phyloP scores from a whole-genome alignment of 2,888 invertebrate species.

The Diarsia rubi region DNA sequence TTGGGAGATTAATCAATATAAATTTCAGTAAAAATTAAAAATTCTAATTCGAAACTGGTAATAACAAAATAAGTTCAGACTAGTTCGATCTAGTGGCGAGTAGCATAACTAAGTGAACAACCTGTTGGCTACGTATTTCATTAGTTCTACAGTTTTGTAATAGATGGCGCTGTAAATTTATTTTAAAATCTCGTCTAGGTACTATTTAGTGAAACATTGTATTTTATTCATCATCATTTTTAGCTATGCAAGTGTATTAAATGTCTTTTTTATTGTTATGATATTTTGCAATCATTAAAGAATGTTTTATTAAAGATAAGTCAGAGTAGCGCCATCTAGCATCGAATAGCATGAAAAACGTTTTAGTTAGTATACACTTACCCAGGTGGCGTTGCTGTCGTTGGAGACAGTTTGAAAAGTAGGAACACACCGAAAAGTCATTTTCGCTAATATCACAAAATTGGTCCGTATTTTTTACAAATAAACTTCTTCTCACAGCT shows the following conservation, averaged over 20 bases:
- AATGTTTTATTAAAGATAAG: fast-evolving
- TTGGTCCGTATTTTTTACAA: conserved; percentile 74
- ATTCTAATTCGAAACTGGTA: too few relatives aligned
- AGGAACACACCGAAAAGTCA: conserved; percentile 93
- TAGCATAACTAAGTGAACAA: conserved; percentile 65
- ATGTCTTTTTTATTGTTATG: too few relatives aligned
- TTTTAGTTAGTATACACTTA: conserved; percentile 82
- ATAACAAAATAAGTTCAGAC: conserved; percentile 25
- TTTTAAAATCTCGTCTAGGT: not conserved
- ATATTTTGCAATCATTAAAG: not conserved
- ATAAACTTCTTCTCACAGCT: conserved; percentile 90
- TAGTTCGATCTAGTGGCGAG: conserved; percentile 71
- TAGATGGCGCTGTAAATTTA: conserved; percentile 60
- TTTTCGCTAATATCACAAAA: conserved; percentile 77
- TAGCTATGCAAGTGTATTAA: not conserved
- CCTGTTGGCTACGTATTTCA: not conserved
- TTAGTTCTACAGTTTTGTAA: not conserved
- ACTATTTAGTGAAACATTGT: not conserved
- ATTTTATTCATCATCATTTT: not conserved
- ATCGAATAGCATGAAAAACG: conserved; percentile 62
- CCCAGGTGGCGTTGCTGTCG: conserved; percentile 93
- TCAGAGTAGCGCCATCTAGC: conserved; percentile 71
- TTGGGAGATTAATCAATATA: not conserved
- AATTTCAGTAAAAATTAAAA: not conserved
- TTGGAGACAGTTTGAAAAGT: conserved; percentile 92